phyloP scores from a whole-genome alignment of 23 tunicate species.

The Oikopleura albicans region DNA sequence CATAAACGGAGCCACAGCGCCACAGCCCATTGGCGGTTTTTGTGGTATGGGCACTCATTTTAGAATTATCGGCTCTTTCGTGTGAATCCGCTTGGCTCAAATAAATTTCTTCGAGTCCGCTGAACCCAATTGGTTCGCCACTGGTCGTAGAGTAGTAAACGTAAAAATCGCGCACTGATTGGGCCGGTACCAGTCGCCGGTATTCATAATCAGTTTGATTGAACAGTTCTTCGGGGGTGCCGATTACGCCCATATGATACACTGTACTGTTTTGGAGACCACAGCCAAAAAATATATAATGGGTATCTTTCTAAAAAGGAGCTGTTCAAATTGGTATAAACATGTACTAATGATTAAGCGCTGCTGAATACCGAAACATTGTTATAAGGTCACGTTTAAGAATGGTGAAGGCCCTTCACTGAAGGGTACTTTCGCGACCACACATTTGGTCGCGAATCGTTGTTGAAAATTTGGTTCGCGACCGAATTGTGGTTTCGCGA shows the following conservation, averaged over 20 bases:
- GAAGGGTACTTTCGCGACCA: too few species aligned
- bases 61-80: not conserved
- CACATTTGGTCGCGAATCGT: too few species aligned
- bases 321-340: too few species aligned
- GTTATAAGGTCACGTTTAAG: too few species aligned
- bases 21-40: not conserved
- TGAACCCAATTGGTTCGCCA: not conserved
- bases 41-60: not conserved
- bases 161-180: not conserved
- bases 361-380: too few species aligned
- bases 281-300: not conserved
- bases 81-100: not conserved
- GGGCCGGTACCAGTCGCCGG: not conserved
- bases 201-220: not conserved
- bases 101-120: not conserved
- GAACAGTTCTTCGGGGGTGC: not conserved
- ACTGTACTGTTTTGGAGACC: not conserved
- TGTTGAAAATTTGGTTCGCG: too few species aligned
- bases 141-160: not conserved
- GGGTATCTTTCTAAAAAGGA: too few species aligned
- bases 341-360: too few species aligned
- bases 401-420: too few species aligned
- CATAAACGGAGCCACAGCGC: not conserved
- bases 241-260: not conserved
- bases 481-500: too few species aligned